A percentile compares a stretch with the other conserved stretches of the same genome.
phyloP scores from a whole-genome alignment of 2,797 vertebrate genomes.

The Oophaga sylvatica region DNA sequence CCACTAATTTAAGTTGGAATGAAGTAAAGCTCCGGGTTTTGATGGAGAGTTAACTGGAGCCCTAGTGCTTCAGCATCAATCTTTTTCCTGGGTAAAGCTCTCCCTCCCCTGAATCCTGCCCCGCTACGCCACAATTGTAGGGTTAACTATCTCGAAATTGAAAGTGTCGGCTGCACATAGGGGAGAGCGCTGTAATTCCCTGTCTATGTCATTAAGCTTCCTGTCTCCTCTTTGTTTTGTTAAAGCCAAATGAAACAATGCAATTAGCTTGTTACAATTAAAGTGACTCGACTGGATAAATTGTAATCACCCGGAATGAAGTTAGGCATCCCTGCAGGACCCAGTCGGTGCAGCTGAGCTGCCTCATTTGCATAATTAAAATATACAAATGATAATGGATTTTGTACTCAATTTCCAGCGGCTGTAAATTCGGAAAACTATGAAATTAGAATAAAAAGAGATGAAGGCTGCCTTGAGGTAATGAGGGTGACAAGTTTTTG shows the following conservation, averaged over 20 bases:
- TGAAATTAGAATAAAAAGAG: conserved; percentile 99
- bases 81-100: neutral
- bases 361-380: conserved; percentile 99
- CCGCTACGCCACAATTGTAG: conserved; percentile 32
- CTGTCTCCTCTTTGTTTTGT: conserved; percentile 93
- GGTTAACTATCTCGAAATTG: conserved; percentile 35
- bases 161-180: conserved; percentile 51
- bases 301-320: conserved; percentile 99
- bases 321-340: conserved; percentile 97
- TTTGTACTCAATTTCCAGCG: conserved; percentile 99
- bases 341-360: conserved; percentile 96
- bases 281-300: conserved; percentile 99
- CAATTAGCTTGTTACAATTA: conserved; percentile 99
- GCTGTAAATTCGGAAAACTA: conserved; percentile 98
- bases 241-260: conserved; percentile 99
- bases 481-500: conserved; percentile 84
- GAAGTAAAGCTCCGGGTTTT: neutral
- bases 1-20: conserved; percentile 3
- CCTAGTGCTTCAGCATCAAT: neutral
- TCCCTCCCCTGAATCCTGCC: neutral
- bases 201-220: conserved; percentile 79
- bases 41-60: conserved; percentile 5
- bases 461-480: conserved; percentile 86
- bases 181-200: conserved; percentile 19
- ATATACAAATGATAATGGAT: conserved; percentile 99